Base-by-base conservation (phyloP, 2,888 invertebrate genomes). In the Argynnis bischoffii region DNA sequence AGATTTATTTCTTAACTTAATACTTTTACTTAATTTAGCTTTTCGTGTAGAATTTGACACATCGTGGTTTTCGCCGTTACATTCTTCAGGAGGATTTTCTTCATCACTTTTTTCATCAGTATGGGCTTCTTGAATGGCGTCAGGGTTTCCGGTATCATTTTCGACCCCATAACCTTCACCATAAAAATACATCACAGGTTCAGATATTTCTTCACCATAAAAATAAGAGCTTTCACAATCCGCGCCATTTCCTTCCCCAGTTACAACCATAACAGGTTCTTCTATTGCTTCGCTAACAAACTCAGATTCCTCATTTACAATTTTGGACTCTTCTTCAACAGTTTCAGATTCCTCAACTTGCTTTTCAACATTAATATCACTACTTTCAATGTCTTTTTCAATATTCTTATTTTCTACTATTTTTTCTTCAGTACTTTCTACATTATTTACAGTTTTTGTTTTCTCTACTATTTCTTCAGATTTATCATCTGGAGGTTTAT, bases 161-260 rank as follows among this genome's bases (percentile, higher is more conserved):
- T 96, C 95, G 21, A 83, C 88, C 5, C 97, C 97, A 75, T 86
- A 93, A 53, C 97, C 97, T 78, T 95, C 95, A 0, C 96, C 97
- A 75, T 91, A 93, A 79, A 97, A 93, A 83, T 93, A 94, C 89
- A 96, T 92, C 0, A 95, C 89, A 0, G 95, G 94, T 86, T 97
- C 97, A 78, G 95, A 95, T 65, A 97, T 95, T 74, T 93, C 94
- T 79, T 96, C 96, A 35, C 96, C 95, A 61, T 96, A 78, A 67
- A 88, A 78, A 77, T 86, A 90, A 69, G 81, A 89, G 68, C 93
- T 93, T 72, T 95, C 94, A 79, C 95, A 95, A 53, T 95, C 95
- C 48, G 93, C 94, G 0, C 96, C 96, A 69, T 93, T 93, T 6
- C 96, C 96, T 77, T 95, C 94, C 1, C 96, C 97, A 59, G 94